These are phyloP conservation scores for Halictus ligatus DNA, from an alignment of 2,888 invertebrate genomes.

Conservation along the genomic window DNA sequence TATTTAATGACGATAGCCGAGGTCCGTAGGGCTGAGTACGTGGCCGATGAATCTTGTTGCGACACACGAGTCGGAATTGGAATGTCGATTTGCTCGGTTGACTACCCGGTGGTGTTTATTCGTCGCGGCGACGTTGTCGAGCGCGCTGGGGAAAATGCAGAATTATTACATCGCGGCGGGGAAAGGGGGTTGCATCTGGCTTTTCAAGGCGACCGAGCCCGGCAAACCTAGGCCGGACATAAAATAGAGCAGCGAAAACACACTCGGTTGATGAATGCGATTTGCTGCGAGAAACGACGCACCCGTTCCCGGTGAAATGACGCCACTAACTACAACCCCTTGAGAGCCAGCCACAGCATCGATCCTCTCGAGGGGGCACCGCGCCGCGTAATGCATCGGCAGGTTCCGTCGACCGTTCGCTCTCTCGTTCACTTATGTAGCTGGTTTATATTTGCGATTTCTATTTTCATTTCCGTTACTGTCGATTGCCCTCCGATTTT, in stretches of 20 bases:
- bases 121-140: constrained; percentile 63
- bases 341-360: constrained; percentile 49
- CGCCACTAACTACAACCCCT: constrained; percentile 62
- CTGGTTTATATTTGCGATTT: constrained; percentile 46
- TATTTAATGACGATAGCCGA: constrained; percentile 20
- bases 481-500: neutral
- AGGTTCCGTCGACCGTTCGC: constrained; percentile 21
- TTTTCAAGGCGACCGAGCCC: constrained; percentile 53
- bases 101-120: constrained; percentile 60
- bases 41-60: constrained; percentile 43
- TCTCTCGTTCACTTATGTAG: constrained; percentile 36
- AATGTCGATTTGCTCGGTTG: constrained; percentile 60
- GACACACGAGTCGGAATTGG: constrained; percentile 48
- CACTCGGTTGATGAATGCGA: constrained; percentile 69
- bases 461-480: neutral
- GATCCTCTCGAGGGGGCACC: constrained; percentile 38
- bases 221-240: constrained; percentile 40
- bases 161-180: constrained; percentile 71
- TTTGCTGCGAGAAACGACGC: constrained; percentile 63
- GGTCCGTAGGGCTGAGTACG: neutral
- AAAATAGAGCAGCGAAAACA: constrained; percentile 63
- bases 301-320: constrained; percentile 66
- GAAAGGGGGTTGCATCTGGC: constrained; percentile 32
- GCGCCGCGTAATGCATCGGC: constrained; percentile 5
- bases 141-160: constrained; percentile 67